Evolutionary conservation across 64 coral and sea anemone species (phyloP), one percentile per base, ranked within the genome.

Genomic region (Pachyseris speciosa): DNA sequence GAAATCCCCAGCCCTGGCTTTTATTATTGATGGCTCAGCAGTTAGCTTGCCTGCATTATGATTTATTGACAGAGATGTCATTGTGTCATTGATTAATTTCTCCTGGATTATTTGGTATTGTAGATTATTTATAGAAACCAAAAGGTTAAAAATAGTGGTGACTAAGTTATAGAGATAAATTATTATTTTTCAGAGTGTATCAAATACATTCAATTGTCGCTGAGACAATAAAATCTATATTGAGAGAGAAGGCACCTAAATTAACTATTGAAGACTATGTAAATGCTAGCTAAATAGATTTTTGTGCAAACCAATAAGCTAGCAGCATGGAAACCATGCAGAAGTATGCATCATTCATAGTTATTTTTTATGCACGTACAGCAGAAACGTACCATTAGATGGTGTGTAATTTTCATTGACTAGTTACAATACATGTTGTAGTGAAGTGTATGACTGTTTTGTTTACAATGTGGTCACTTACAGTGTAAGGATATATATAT

Each of bases 241-340:
- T 51, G 9, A 34, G 75, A 19, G 31, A 30, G 45, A 79, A 37
- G 9, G 22, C 55, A 61, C 22, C 5, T 61, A 22, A 81, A 36
- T 81, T 39, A 61, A 61, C 19, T 38, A 61, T n/a, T n/a, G 26
- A 20, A 20, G 36, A 81, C 10, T 43, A 25, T 16, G 27, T 26
- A 44, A 76, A 61, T 76, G 9, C 73, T 76, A 43, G 73, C 45
- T 12, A 31, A 1, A 17, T 26, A 29, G 28, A 38, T 38, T 39
- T 70, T 2, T 70, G 67, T 41, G 43, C 22, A 48, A 45, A 41
- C 37, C 9, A 11, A 11, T 45, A 26, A 63, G 77, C 53, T 61
- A 61, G 77, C 40, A 81, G 77, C 77, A 76, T 76, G 73, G 73
- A 31, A 49, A 76, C 73, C 73, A 76, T 76, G 73, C 45, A 31